Percentiles rank a stretch among this genome's conserved stretches.
Evolutionary conservation across 1,140 invertebrate species (phyloP).

Genomic region (Listronotus bonariensis): DNA sequence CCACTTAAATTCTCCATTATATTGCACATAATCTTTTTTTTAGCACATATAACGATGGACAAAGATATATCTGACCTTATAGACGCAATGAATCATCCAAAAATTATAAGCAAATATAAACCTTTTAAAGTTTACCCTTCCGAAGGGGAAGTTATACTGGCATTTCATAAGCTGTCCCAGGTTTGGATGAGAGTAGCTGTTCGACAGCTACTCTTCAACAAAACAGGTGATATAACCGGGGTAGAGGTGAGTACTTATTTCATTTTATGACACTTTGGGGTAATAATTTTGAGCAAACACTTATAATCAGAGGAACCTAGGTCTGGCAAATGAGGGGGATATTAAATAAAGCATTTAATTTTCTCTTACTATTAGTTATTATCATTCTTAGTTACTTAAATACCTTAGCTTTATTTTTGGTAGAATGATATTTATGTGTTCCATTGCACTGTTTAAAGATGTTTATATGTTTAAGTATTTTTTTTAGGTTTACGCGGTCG

Average conservation of each 20-base stretch:
- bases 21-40: background rate
- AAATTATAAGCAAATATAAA: constrained; percentile 35
- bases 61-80: constrained; percentile 28
- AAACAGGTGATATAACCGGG: background rate
- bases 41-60: constrained; percentile 32
- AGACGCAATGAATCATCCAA: constrained; percentile 35
- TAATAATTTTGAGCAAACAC: too few relatives aligned
- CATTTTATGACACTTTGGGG: too few relatives aligned
- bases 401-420: constrained; percentile 2
- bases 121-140: constrained; percentile 39
- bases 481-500: constrained; percentile 35
- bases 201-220: background rate
- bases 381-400: too few relatives aligned
- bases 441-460: too few relatives aligned
- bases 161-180: constrained; percentile 26
- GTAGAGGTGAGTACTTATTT: constrained; percentile 7
- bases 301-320: too few relatives aligned
- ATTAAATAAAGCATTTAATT: too few relatives aligned
- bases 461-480: too few relatives aligned
- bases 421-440: background rate
- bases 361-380: too few relatives aligned
- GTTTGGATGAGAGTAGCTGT: constrained; percentile 35
- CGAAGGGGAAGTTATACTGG: constrained; percentile 43
- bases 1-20: background rate
- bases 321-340: too few relatives aligned